Base-by-base conservation (phyloP, 2,113 vertebrate species). In the Microtus richardsoni region DNA sequence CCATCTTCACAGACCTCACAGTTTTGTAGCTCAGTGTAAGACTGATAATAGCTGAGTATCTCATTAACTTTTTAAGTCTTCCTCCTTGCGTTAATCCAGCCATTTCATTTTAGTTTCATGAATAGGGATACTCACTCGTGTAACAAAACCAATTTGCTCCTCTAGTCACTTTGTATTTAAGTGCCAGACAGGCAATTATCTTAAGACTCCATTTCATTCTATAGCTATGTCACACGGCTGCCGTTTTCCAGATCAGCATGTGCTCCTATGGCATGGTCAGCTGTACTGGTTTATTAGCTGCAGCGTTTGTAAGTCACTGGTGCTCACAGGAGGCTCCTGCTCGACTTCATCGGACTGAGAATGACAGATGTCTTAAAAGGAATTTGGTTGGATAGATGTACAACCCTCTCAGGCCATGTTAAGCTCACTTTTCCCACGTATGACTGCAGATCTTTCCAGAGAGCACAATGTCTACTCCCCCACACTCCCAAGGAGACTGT, bases 391-490 rank as follows among this genome's bases (percentile, higher is more conserved):
- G 87, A 79, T 91, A 97, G 89, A 96, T 83, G 73, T 66, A 96
- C 77, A 91, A 33, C 96, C 64, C 96, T 96, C 95, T 9, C 14
- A 96, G 96, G 96, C 85, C 95, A 86, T 91, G 91, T 95, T 95
- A 97, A 96, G 82, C 90, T 54, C 16, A 26, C 54, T 93, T 92
- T 92, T 28, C 89, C 91, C 78, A 95, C 77, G 54, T 75, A 44
- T 11, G 91, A 95, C 89, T 91, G 9, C 28, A 89, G 82, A 71
- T 96, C 71, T 92, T 95, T 97, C 88, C 95, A 73, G 19, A 91
- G 62, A 91, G 85, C 52, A 88, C 91, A 95, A 30, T 96, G 94
- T 95, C 92, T 93, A 73, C 60, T 94, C 74, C 71, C 94, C 82
- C 78, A 26, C 47, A 52, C 44, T 95, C 95, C 96, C 97, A 95